A percentile compares a stretch with the other conserved stretches of the same genome.
Conservation (phyloP, 2,888 invertebrate species). For the Hirtodrosophila trivittata region DNA sequence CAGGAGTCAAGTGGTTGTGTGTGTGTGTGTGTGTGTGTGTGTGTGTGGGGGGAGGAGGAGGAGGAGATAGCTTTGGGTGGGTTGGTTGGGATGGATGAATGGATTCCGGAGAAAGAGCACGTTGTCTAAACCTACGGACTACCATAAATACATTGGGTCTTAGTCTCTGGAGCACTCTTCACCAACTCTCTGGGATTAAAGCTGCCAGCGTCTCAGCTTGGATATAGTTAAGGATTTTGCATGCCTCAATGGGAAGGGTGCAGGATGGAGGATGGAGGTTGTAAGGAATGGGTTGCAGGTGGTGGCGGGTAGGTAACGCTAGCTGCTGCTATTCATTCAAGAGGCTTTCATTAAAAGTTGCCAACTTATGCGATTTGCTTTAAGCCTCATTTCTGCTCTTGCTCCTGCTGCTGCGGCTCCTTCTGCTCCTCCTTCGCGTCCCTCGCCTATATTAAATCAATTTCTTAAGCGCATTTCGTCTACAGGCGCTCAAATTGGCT, state of each 20-base stretch:
- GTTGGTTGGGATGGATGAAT: background rate
- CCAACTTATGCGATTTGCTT: conserved; percentile 72
- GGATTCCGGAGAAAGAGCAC: conserved; percentile 27
- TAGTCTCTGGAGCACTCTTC: conserved; percentile 65
- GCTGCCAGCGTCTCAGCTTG: conserved; percentile 65
- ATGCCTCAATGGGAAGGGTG: conserved; percentile 25
- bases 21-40: background rate
- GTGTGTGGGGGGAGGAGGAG: background rate
- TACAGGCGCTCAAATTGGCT: conserved; percentile 40
- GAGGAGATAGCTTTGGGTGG: conserved; percentile 10
- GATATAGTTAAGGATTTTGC: conserved; percentile 69
- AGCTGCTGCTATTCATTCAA: background rate
- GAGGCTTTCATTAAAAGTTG: conserved; percentile 66
- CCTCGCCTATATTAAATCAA: conserved; percentile 44
- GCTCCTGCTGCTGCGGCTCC: conserved; percentile 4
- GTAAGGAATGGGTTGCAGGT: conserved; percentile 5
- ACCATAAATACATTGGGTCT: conserved; percentile 74
- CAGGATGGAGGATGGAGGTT: too few species aligned
- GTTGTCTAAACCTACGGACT: conserved; percentile 55
- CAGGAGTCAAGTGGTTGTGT: conserved; percentile 20
- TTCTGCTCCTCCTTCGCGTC: background rate
- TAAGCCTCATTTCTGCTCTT: conserved; percentile 51
- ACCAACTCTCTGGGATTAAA: conserved; percentile 65
- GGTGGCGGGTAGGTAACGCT: conserved; percentile 16
- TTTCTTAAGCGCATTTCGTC: conserved; percentile 32